Percentiles rank a stretch among this genome's conserved stretches.
These are phyloP conservation scores for Corythornis vintsioides DNA, from an alignment of 2,113 vertebrate species.

Conservation along the genomic window DNA sequence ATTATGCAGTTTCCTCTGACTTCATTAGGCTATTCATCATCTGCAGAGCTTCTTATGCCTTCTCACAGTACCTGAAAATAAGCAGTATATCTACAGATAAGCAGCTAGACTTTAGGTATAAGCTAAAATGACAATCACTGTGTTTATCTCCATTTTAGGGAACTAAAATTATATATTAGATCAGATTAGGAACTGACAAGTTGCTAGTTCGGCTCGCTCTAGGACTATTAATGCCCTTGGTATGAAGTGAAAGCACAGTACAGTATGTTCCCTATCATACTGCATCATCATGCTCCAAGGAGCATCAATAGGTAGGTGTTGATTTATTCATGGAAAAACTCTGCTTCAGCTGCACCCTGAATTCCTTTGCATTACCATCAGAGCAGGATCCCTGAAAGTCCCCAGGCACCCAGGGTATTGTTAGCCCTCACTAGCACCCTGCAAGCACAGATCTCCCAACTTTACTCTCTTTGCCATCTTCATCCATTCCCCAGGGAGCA, in stretches of 20 bases:
- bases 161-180: not conserved
- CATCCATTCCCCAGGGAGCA: not conserved
- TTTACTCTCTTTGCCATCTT: not conserved
- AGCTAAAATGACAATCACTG: not conserved
- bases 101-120: not conserved
- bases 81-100: not conserved
- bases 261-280: not conserved
- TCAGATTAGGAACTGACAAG: not conserved
- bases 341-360: not conserved
- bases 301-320: not conserved
- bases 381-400: not conserved
- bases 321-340: not conserved
- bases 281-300: not conserved
- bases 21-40: not conserved
- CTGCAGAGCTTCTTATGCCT: not conserved
- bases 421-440: not conserved
- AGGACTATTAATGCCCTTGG: not conserved
- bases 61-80: not conserved
- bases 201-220: not conserved
- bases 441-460: not conserved
- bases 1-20: not conserved
- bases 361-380: not conserved
- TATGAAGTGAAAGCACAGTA: not conserved
- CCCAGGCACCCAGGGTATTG: not conserved
- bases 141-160: not conserved